Percentiles rank a stretch among this genome's conserved stretches.
phyloP scores from a whole-genome alignment of 2,113 vertebrate genomes.

The Charina bottae region DNA sequence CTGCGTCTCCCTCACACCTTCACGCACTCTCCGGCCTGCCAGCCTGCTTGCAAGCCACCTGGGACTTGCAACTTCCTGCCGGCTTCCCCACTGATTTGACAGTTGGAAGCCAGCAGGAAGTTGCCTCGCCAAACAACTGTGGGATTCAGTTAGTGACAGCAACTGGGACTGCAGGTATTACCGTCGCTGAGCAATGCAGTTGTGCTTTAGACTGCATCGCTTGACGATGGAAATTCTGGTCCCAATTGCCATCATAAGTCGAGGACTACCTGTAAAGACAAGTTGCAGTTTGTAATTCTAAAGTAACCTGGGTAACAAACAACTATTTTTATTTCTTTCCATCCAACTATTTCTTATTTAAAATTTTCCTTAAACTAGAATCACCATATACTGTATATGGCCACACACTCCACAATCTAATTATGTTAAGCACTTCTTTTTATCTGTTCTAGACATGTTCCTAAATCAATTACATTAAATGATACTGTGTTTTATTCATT shows the following conservation, averaged over 20 bases:
- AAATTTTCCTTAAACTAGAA: background rate
- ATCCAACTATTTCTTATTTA: background rate
- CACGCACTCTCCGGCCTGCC: too few species aligned
- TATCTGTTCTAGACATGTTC: background rate
- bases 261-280: too few species aligned
- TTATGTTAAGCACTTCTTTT: background rate
- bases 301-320: background rate
- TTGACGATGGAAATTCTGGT: too few species aligned
- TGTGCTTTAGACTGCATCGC: too few species aligned
- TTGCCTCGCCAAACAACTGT: too few species aligned
- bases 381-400: background rate
- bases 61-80: background rate
- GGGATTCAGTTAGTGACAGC: too few species aligned
- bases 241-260: too few species aligned
- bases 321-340: background rate
- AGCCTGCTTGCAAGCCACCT: background rate
- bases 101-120: background rate
- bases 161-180: too few species aligned
- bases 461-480: slow-evolving; percentile 11
- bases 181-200: too few species aligned
- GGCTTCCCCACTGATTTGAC: background rate
- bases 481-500: background rate
- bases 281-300: background rate
- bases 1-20: too few species aligned
- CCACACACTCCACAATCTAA: background rate